Evolutionary conservation across 2,888 invertebrate genomes (phyloP), one percentile per base, ranked within the genome.

Genomic region (Lymantria dispar): DNA sequence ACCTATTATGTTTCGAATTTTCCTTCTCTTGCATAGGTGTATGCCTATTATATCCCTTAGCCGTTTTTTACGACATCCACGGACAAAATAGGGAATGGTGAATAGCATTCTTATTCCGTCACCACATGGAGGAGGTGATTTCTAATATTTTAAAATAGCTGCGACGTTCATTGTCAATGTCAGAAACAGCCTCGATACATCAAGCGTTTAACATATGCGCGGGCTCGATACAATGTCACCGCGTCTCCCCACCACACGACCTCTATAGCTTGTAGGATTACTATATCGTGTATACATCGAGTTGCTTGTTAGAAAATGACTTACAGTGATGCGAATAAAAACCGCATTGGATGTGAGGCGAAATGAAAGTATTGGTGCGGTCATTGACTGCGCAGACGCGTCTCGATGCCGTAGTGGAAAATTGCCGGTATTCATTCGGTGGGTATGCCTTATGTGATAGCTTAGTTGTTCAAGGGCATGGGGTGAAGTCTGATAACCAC

Each of bases 341-440:
- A 7, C 48, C 13, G 60, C 55, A 22, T 50, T 66, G 71, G 52
- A 59, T 41, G 45, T 12, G 45, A 48, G 13, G 50, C 48, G 54
- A 62, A 62, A 60, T 60, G 72, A 74, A 75, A 74, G 70, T 75
- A 66, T 72, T 63, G 68, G 55, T 49, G 62, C 62, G 76, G 76
- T 76, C 75, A 70, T 70, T 75, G 76, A 76, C 76, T 74, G 69
- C 50, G 33, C 39, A 39, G 52, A 67, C 66, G 62, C 69, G 74
- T 62, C 62, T 60, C 62, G 74, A 47, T 71, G 73, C 46, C 68
- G 54, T 63, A 64, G 58, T 71, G 73, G 73, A 70, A 74, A 72
- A 73, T 68, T 56, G 72, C 64, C 50, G 59, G 61, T 52, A 54
- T 53, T 45, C 45, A 46, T 37, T 52, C 41, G 40, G 64, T 64